Percentiles rank a stretch among this genome's conserved stretches.
Evolutionary conservation across 2,113 vertebrate genomes (phyloP).

Genomic region (Lates calcarifer): DNA sequence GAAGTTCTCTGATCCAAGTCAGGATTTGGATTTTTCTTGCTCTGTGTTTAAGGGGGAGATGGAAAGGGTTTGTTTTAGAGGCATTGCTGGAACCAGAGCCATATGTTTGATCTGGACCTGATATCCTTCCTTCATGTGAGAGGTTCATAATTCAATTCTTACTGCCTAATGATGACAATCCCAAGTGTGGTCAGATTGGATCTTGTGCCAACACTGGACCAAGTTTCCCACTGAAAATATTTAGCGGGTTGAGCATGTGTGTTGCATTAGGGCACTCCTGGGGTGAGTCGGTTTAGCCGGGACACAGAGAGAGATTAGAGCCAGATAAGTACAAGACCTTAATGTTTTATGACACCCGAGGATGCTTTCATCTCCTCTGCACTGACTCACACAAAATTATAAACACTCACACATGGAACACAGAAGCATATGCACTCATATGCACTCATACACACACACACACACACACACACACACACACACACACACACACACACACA

Average conservation of each 20-base stretch:
- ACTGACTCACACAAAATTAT: constrained; percentile 52
- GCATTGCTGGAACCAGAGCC: constrained; percentile 26
- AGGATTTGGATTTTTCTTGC: constrained; percentile 11
- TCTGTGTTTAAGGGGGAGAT: constrained; percentile 32
- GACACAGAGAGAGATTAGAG: constrained; percentile 60
- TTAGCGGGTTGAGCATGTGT: constrained; percentile 46
- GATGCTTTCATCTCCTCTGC: constrained; percentile 68
- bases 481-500: constrained; percentile 12
- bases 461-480: constrained; percentile 1
- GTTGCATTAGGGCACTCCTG: constrained; percentile 39
- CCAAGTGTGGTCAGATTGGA: constrained; percentile 49
- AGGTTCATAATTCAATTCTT: constrained; percentile 48
- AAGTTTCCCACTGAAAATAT: constrained; percentile 47
- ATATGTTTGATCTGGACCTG: constrained; percentile 52
- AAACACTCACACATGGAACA: constrained; percentile 52
- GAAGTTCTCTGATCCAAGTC: constrained; percentile 3
- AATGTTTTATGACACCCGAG: constrained; percentile 71
- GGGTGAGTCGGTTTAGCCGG: constrained; percentile 47
- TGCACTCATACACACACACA: constrained; percentile 12
- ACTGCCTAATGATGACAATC: constrained; percentile 52
- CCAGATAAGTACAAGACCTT: constrained; percentile 59
- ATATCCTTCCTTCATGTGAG: constrained; percentile 36
- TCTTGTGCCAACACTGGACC: constrained; percentile 31
- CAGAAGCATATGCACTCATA: constrained; percentile 27
- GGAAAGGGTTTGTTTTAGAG: constrained; percentile 31